Percentiles rank a stretch among this genome's conserved stretches.
phyloP scores from a whole-genome alignment of 2,797 vertebrate species.

The Acanthiza pusilla region DNA sequence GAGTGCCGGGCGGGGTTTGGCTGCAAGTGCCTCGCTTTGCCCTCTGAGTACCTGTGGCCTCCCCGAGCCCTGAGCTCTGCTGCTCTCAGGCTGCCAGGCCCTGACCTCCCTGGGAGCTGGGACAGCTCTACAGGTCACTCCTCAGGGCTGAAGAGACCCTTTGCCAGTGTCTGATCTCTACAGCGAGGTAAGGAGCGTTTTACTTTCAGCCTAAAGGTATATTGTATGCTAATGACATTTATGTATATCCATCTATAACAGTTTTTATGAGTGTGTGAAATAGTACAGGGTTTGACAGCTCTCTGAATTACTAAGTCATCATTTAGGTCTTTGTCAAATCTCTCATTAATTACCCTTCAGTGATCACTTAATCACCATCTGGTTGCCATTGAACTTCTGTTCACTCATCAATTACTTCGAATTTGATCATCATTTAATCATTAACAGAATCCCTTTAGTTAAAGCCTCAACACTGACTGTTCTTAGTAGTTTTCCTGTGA shows the following conservation, averaged over 20 bases:
- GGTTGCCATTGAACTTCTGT: neutral
- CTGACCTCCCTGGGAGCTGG: neutral
- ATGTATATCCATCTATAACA: accelerated
- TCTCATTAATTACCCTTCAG: neutral
- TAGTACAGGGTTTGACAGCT: neutral
- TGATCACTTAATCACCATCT: accelerated
- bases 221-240: neutral
- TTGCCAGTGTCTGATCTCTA: neutral
- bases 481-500: neutral
- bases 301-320: neutral
- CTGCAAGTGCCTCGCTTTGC: accelerated
- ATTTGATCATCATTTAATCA: neutral
- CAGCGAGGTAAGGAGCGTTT: neutral
- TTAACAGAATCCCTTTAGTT: neutral
- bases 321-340: neutral
- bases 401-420: accelerated
- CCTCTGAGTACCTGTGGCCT: neutral
- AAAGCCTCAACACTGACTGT: accelerated
- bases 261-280: neutral
- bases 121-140: accelerated
- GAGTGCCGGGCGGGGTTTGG: too few relatives aligned
- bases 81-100: neutral
- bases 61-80: too few relatives aligned
- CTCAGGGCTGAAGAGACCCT: neutral
- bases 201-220: neutral